Conservation (phyloP, 2,888 invertebrate species). For the Tolmerus cingulatus region DNA sequence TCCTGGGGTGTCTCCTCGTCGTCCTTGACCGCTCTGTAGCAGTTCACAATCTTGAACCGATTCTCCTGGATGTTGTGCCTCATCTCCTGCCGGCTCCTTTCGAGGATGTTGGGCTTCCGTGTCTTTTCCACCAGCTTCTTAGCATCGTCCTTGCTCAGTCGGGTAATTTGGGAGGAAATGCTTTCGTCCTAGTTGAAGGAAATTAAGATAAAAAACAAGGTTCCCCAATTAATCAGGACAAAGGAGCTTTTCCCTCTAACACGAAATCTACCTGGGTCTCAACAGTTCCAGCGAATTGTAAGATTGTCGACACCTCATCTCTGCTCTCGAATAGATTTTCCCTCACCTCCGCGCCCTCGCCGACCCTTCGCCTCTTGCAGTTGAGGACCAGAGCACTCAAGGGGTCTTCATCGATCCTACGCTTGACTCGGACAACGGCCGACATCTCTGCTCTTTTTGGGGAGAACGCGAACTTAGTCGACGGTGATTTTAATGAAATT, state of each 20-base stretch:
- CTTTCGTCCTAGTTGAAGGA: conserved; percentile 62
- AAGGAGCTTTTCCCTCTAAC: neutral
- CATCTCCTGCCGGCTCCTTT: conserved; percentile 64
- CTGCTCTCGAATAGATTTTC: conserved; percentile 51
- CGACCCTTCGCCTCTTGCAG: conserved; percentile 72
- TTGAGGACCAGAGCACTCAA: conserved; percentile 74
- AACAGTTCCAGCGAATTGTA: conserved; percentile 78
- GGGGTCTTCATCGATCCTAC: conserved; percentile 75
- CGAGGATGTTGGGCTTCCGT: conserved; percentile 62
- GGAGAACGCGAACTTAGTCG: neutral
- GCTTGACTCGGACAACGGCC: conserved; percentile 76
- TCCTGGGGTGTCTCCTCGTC: conserved; percentile 49
- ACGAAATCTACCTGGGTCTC: conserved; percentile 69
- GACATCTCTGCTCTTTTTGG: conserved; percentile 45
- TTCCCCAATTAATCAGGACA: neutral
- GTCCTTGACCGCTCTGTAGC: conserved; percentile 64
- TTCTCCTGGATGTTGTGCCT: conserved; percentile 65
- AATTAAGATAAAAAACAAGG: neutral
- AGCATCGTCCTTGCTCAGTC: conserved; percentile 64
- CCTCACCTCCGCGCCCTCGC: conserved; percentile 51
- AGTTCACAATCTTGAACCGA: conserved; percentile 70
- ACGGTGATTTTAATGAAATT: neutral
- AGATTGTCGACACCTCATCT: conserved; percentile 68
- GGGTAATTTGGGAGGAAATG: conserved; percentile 63
- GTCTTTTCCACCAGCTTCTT: conserved; percentile 65